phyloP scores from a whole-genome alignment of 2,888 invertebrate species.

The Salpingus planirostris region DNA sequence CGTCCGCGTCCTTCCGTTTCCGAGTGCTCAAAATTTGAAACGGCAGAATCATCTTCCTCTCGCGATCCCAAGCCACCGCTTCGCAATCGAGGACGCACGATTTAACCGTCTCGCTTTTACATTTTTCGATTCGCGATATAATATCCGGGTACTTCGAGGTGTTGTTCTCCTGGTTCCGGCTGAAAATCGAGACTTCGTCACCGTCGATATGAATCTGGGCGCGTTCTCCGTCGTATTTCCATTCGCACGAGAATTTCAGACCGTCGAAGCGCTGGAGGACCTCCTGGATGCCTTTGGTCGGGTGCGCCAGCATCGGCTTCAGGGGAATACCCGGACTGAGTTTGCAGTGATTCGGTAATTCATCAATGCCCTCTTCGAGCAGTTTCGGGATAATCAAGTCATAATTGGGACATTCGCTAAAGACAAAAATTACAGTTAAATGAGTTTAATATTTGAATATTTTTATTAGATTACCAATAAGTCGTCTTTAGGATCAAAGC shows the following conservation, averaged over 20 bases:
- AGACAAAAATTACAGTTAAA: too few relatives aligned
- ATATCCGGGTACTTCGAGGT: slow-evolving; percentile 95
- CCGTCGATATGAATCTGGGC: slow-evolving; percentile 81
- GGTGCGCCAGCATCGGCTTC: slow-evolving; percentile 98
- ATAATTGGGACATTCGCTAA: slow-evolving; percentile 91
- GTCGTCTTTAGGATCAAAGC: slow-evolving; percentile 80
- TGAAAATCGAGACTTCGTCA: slow-evolving; percentile 73
- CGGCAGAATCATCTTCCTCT: slow-evolving; percentile 81
- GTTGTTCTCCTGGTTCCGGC: slow-evolving; percentile 92
- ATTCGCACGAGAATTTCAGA: slow-evolving; percentile 92
- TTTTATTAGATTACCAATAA: slow-evolving; percentile 58
- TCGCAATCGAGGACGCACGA: slow-evolving; percentile 94
- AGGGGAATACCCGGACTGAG: slow-evolving; percentile 88
- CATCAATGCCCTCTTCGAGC: slow-evolving; percentile 63
- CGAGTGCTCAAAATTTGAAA: slow-evolving; percentile 94
- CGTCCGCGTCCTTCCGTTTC: slow-evolving; percentile 83
- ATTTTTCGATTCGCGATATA: slow-evolving; percentile 56
- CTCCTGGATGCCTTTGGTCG: slow-evolving; percentile 88
- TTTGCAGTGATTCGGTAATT: slow-evolving; percentile 71
- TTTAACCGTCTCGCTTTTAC: slow-evolving; percentile 50
- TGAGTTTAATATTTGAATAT: neutral
- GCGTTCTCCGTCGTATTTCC: slow-evolving; percentile 98
- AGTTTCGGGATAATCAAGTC: slow-evolving; percentile 73
- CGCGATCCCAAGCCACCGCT: slow-evolving; percentile 92
- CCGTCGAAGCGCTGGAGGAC: slow-evolving; percentile 65